A percentile compares a stretch with the other conserved stretches of the same genome.
phyloP scores from a whole-genome alignment of 2,797 vertebrate species.

The Eulemur coronatus region DNA sequence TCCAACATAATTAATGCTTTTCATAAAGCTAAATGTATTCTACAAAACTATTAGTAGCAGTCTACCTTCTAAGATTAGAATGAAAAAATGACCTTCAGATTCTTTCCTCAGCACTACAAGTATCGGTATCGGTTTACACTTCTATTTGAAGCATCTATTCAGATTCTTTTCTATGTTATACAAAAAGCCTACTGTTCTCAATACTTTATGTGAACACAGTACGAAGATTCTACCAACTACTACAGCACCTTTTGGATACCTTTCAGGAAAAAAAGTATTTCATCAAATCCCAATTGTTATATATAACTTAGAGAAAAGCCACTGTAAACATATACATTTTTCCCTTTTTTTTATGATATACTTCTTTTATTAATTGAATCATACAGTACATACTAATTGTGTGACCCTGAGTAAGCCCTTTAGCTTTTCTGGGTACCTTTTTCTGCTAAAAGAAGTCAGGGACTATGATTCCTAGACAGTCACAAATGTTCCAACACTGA shows the following conservation, averaged over 20 bases:
- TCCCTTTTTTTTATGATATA: not conserved
- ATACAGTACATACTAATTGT: not conserved
- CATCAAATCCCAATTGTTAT: not conserved
- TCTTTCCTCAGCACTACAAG: constrained; percentile 3
- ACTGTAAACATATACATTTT: not conserved
- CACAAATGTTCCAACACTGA: not conserved
- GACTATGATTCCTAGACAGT: not conserved
- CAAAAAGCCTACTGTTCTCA: not conserved
- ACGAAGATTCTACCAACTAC: not conserved
- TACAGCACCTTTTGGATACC: not conserved
- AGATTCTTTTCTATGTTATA: not conserved
- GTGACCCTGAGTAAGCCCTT: not conserved
- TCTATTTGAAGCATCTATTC: not conserved
- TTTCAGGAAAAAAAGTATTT: not conserved
- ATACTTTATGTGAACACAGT: not conserved
- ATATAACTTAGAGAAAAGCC: not conserved
- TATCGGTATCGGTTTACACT: not conserved
- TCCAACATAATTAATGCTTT: not conserved
- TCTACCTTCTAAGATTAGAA: not conserved
- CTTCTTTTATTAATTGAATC: not conserved
- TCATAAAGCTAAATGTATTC: not conserved
- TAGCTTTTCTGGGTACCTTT: not conserved
- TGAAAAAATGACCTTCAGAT: not conserved
- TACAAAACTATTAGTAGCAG: not conserved
- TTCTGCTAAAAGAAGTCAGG: not conserved